Percentiles rank a stretch among this genome's conserved stretches.
These are phyloP conservation scores for Vanessa tameamea DNA, from an alignment of 1,140 invertebrate genomes.

Conservation along the genomic window DNA sequence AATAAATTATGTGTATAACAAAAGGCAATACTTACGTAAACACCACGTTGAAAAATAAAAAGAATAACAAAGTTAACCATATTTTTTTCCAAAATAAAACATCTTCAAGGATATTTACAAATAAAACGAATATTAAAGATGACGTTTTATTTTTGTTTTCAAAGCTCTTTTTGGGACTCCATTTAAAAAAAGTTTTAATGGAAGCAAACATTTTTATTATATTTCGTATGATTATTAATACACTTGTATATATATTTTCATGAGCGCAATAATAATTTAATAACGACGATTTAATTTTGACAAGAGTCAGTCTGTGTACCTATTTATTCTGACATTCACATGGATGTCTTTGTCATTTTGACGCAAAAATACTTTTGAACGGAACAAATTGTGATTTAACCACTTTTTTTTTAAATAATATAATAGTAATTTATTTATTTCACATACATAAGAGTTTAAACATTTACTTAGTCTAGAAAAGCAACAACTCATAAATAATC, in stretches of 20 bases:
- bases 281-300: slow-evolving; percentile 27
- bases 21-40: slow-evolving; percentile 62
- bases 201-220: slow-evolving; percentile 41
- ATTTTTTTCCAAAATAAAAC: slow-evolving; percentile 71
- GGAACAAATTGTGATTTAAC: no score
- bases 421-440: no score
- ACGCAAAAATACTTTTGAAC: no score
- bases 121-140: slow-evolving; percentile 41
- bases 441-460: no score
- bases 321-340: background rate
- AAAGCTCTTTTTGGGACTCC: slow-evolving; percentile 40
- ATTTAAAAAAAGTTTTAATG: slow-evolving; percentile 46
- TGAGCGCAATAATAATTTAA: slow-evolving; percentile 14
- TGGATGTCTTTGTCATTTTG: no score
- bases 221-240: background rate
- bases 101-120: slow-evolving; percentile 62
- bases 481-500: no score
- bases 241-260: background rate
- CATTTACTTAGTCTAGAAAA: no score
- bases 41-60: slow-evolving; percentile 58
- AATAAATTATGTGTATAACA: slow-evolving; percentile 1
- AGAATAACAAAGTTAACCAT: slow-evolving; percentile 68
- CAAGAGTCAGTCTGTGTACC: background rate
- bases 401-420: no score
- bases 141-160: slow-evolving; percentile 42